A percentile compares a stretch with the other conserved stretches of the same genome.
phyloP scores from a whole-genome alignment of 1,140 invertebrate species.

The Drosophila athabasca region DNA sequence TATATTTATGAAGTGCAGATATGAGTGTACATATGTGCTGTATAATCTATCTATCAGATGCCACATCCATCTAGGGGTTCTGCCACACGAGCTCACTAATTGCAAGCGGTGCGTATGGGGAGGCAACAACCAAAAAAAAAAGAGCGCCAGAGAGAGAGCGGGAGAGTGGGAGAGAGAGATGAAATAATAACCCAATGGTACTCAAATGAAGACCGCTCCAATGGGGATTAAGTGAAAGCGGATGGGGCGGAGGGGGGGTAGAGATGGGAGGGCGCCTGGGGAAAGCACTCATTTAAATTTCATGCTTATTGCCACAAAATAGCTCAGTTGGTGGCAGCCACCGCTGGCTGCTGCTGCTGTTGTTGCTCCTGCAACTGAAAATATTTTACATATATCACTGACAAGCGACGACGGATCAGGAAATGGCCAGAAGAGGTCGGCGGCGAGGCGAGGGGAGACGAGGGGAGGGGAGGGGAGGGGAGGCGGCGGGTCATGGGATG shows the following conservation, averaged over 20 bases:
- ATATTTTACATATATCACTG: constrained; percentile 70
- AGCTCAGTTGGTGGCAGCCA: constrained; percentile 67
- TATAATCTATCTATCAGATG: constrained; percentile 51
- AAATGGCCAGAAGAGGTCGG: constrained; percentile 31
- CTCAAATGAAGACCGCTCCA: constrained; percentile 51
- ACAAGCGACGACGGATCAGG: constrained; percentile 71
- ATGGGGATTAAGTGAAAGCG: constrained; percentile 47
- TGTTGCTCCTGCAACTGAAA: constrained; percentile 36
- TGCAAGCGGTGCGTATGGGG: constrained; percentile 65
- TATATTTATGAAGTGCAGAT: background rate
- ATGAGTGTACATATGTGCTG: constrained; percentile 1
- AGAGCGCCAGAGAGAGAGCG: background rate
- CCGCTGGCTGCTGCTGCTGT: constrained; percentile 32
- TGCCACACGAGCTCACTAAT: constrained; percentile 59
- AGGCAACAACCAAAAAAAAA: constrained; percentile 25
- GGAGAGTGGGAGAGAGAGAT: constrained; percentile 7
- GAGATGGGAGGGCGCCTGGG: constrained; percentile 17
- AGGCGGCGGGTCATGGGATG: background rate
- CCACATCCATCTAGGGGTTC: constrained; percentile 24
- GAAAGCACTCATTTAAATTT: constrained; percentile 76
- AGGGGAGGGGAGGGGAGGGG: background rate
- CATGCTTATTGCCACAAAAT: constrained; percentile 82
- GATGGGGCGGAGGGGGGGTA: constrained; percentile 6
- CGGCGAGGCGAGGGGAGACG: background rate
- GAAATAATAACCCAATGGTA: constrained; percentile 54